phyloP scores from a whole-genome alignment of 2,888 invertebrate genomes.

The Tetanocera ferruginea region DNA sequence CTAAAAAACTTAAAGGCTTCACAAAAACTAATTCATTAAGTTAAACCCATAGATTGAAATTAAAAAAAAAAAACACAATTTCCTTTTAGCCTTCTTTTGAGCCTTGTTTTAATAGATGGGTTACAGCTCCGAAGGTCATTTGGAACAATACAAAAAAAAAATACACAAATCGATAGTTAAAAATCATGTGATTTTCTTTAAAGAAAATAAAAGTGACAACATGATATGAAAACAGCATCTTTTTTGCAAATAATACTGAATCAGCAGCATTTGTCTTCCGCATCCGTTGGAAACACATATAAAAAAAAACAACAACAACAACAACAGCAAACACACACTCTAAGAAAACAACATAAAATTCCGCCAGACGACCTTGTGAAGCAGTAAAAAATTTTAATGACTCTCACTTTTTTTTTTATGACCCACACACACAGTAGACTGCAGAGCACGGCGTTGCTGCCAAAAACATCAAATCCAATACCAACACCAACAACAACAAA shows the following conservation, averaged over 20 bases:
- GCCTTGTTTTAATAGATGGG: not conserved
- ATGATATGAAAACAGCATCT: not conserved
- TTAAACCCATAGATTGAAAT: not conserved
- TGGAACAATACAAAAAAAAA: not conserved
- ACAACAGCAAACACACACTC: slow-evolving; percentile 9
- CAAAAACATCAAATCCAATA: slow-evolving; percentile 2
- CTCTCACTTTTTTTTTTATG: slow-evolving; percentile 67
- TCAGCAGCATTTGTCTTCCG: slow-evolving; percentile 40
- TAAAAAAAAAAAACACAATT: not conserved
- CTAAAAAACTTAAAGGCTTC: too few species aligned
- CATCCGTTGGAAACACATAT: slow-evolving; percentile 40
- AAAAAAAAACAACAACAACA: slow-evolving; percentile 48
- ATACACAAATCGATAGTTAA: not conserved
- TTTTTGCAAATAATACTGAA: not conserved
- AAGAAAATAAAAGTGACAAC: slow-evolving; percentile 4
- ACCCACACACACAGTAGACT: slow-evolving; percentile 46
- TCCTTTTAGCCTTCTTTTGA: not conserved
- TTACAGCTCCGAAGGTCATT: not conserved
- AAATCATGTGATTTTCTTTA: not conserved
- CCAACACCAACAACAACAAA: slow-evolving; percentile 23
- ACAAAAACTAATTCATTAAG: too few species aligned
- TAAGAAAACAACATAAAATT: slow-evolving; percentile 58
- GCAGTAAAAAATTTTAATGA: slow-evolving; percentile 69
- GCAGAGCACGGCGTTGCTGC: not conserved
- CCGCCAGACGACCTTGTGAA: slow-evolving; percentile 66